phyloP scores from a whole-genome alignment of 2,113 vertebrate genomes.

The Chloropsis cyanopogon region DNA sequence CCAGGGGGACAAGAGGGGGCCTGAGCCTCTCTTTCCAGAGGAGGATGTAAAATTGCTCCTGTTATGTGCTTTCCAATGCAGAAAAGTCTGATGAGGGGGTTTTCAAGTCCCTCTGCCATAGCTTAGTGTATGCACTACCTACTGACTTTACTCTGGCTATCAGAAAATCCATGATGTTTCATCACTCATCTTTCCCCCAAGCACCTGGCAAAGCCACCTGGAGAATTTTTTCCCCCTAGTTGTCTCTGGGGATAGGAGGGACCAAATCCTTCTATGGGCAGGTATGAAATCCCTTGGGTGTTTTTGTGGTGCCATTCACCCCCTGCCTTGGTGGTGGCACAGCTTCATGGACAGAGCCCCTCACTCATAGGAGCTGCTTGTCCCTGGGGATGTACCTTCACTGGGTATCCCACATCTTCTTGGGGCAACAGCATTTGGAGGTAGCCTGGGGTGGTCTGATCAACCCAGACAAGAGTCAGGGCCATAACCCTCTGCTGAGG shows the following conservation, averaged over 20 bases:
- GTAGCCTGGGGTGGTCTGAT: neutral
- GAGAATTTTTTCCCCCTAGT: neutral
- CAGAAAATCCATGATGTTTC: neutral
- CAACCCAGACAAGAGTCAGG: neutral
- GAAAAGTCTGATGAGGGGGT: neutral
- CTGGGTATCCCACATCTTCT: neutral
- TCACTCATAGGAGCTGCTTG: neutral
- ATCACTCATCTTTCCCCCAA: neutral
- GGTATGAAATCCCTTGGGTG: neutral
- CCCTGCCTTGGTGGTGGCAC: neutral
- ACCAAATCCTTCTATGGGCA: neutral
- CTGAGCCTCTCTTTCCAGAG: neutral
- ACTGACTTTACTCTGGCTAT: neutral
- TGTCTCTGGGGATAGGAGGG: neutral
- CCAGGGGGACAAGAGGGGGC: neutral
- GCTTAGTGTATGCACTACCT: rapidly evolving
- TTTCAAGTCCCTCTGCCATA: neutral
- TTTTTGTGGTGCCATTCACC: neutral
- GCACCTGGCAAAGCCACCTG: neutral
- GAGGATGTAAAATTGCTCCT: neutral
- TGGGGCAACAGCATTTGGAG: neutral
- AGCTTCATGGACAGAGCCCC: neutral
- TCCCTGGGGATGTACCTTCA: neutral
- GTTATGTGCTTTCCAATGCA: neutral
- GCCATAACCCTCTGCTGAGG: neutral